Evolutionary conservation across 1,140 invertebrate species (phyloP), one percentile per base, ranked within the genome.

Genomic region (Lutraria rhynchaena): DNA sequence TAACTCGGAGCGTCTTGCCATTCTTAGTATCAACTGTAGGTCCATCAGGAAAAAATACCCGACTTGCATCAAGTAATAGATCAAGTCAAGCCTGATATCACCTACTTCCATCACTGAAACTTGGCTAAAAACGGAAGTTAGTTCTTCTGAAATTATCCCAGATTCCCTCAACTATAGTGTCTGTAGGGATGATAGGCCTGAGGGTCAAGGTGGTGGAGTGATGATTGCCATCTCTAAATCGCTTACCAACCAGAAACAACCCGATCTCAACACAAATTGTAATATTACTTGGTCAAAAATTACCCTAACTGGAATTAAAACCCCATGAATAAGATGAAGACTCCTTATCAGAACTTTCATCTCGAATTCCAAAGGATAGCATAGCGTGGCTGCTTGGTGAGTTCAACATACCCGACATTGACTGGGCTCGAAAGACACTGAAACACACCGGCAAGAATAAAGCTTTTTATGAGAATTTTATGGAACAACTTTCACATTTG

Each of bases 391-490:
- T 55, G 2, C 67, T 71, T n/a, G 67, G 67, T 27, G 46, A 71
- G 22, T 71, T 71, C 29, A 71, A 71, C 27, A 53, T 53, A 7
- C 67, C 67, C 19, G 67, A 71, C 31, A 71, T 71, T 33, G 31
- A 51, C 27, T 71, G 44, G 67, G 46, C 17, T n/a, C 13, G 29
- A 19, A 49, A 71, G 53, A 27, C 37, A 17, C 4, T 71, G 9
- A 9, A 31, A n/a, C 27, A 44, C 9, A 46, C 27, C 37, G 51
- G 67, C 22, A 71, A 71, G 53, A 15, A 71, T 29, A 53, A 33
- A 31, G 27, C 24, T 3, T 55, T 71, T 24, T 71, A 71, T 33
- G 44, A 71, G 15, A 22, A 27, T 53, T 71, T 53, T 31, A 1
- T 17, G 24, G 3, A 7, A 60, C 5, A 15, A 5, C 5, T 41